These are phyloP conservation scores for Delichon dasypus DNA, from an alignment of 2,797 vertebrate genomes.

Conservation along the genomic window DNA sequence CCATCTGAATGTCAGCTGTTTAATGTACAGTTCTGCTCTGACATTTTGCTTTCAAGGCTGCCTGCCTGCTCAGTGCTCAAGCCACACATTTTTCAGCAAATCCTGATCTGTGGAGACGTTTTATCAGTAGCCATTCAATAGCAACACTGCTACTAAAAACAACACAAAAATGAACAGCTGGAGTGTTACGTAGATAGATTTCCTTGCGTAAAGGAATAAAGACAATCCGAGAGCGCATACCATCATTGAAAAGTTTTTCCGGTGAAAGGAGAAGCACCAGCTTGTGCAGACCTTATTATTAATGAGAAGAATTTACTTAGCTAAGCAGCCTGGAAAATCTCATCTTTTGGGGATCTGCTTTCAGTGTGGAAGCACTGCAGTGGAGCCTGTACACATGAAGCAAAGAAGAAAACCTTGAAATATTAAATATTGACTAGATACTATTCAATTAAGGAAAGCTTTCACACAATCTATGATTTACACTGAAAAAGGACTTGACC, in stretches of 20 bases:
- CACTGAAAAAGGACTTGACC: background rate
- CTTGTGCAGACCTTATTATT: background rate
- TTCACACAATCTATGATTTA: background rate
- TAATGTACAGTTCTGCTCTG: background rate
- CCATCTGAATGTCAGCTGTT: background rate
- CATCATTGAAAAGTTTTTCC: background rate
- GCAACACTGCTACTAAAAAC: background rate
- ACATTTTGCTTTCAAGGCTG: background rate
- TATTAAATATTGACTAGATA: constrained; percentile 3
- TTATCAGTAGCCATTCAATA: background rate
- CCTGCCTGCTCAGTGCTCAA: background rate
- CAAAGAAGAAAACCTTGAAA: background rate
- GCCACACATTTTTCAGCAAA: background rate
- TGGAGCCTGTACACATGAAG: background rate
- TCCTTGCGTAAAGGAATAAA: background rate
- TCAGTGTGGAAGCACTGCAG: background rate
- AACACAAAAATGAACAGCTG: background rate
- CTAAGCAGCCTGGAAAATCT: constrained; percentile 10
- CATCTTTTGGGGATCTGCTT: background rate
- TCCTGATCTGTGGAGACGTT: background rate
- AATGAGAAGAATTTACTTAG: constrained; percentile 2
- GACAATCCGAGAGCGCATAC: background rate
- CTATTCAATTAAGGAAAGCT: background rate
- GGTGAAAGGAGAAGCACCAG: background rate
- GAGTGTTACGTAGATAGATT: background rate